Evolutionary conservation across 2,888 invertebrate genomes (phyloP).

Genomic region (Ligdia adustata): DNA sequence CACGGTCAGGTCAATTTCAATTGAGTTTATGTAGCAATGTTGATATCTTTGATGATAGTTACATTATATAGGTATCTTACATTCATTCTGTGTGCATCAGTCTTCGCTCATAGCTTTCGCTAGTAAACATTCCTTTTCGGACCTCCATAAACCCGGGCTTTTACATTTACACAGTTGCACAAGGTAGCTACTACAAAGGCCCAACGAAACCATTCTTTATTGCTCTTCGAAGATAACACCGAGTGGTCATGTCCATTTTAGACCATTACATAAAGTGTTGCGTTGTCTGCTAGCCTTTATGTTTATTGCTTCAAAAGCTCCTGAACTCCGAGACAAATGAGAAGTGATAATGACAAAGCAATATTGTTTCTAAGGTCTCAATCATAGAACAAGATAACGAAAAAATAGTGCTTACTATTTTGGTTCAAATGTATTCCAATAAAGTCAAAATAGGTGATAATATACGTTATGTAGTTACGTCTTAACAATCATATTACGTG

Average conservation of each 20-base stretch:
- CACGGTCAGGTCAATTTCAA: constrained; percentile 8
- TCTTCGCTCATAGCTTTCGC: constrained; percentile 24
- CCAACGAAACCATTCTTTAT: constrained; percentile 71
- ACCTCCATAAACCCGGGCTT: constrained; percentile 32
- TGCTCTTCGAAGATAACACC: constrained; percentile 66
- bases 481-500: constrained; percentile 20
- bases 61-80: no score
- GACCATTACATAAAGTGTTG: constrained; percentile 69
- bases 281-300: constrained; percentile 53
- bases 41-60: no score
- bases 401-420: no score
- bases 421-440: no score
- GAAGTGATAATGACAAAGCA: constrained; percentile 19
- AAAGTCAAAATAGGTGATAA: no score
- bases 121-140: constrained; percentile 23
- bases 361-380: constrained; percentile 11
- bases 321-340: constrained; percentile 21
- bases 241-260: constrained; percentile 59
- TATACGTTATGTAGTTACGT: no score
- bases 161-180: constrained; percentile 55
- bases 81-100: no score
- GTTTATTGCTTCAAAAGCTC: constrained; percentile 29
- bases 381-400: constrained; percentile 33
- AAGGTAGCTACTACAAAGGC: constrained; percentile 64
- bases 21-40: background rate